A percentile compares a stretch with the other conserved stretches of the same genome.
These are phyloP conservation scores for Epinephelus malabaricus DNA, from an alignment of 2,797 vertebrate species.

Conservation along the genomic window DNA sequence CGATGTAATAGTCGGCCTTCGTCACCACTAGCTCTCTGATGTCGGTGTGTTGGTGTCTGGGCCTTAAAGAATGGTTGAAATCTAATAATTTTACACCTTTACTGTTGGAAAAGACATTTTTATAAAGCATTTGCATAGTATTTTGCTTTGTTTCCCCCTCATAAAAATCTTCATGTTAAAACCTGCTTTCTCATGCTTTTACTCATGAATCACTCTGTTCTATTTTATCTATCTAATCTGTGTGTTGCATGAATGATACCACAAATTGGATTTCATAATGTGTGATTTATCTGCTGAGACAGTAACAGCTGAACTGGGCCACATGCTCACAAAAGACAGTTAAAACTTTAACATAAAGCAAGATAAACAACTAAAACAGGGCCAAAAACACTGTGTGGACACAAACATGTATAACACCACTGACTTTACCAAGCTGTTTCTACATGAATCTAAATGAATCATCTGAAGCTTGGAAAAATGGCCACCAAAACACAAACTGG, in stretches of 20 bases:
- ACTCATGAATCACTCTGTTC: constrained; percentile 1
- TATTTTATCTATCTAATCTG: not conserved
- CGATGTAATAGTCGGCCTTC: too few species aligned
- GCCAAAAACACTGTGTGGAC: too few species aligned
- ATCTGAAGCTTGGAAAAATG: not conserved
- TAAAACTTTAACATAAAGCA: not conserved
- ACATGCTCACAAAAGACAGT: not conserved
- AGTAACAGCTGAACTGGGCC: too few species aligned
- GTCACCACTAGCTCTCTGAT: too few species aligned
- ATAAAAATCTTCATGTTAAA: constrained; percentile 7
- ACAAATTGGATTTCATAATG: not conserved
- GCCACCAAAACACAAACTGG: constrained; percentile 6
- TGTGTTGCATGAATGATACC: not conserved
- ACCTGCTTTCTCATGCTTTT: not conserved
- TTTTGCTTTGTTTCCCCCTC: not conserved
- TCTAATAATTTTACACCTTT: not conserved
- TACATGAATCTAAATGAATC: not conserved
- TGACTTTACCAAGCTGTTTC: not conserved
- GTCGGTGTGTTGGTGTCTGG: too few species aligned
- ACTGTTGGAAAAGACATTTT: not conserved
- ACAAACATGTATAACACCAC: not conserved
- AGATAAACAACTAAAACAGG: not conserved
- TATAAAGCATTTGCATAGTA: not conserved
- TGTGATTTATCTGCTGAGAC: not conserved
- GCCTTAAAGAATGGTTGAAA: not conserved